Conservation (phyloP, 1,140 invertebrate species). For the Galendromus occidentalis region DNA sequence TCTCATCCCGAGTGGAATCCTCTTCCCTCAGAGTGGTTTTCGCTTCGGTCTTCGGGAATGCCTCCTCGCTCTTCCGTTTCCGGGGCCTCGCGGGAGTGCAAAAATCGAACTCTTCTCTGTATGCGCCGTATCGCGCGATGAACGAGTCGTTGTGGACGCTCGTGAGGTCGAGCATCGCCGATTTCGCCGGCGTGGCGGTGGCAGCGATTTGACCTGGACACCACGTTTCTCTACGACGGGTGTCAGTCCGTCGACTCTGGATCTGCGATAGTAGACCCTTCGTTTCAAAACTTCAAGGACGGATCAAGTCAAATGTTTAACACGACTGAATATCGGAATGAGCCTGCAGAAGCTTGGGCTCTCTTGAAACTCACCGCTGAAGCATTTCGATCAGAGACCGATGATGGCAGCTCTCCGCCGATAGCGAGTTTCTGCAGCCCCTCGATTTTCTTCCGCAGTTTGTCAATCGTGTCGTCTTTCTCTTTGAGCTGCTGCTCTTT, state of each 20-base stretch:
- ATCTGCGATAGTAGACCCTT: background rate
- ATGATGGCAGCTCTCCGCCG: background rate
- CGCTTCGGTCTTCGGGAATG: too few species aligned
- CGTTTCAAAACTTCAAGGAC: background rate
- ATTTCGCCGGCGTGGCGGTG: background rate
- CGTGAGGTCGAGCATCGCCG: background rate
- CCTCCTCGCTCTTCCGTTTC: background rate
- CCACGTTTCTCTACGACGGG: background rate
- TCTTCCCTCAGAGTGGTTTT: too few species aligned
- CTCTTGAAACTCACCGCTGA: background rate
- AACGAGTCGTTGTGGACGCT: background rate
- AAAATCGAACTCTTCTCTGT: background rate
- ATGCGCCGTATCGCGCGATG: background rate
- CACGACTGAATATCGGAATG: too few species aligned
- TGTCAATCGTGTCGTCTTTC: slow-evolving; percentile 13
- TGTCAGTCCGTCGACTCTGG: background rate
- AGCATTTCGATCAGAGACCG: background rate
- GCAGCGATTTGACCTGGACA: slow-evolving; percentile 4
- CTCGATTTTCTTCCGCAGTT: slow-evolving; percentile 19
- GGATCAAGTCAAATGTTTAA: too few species aligned
- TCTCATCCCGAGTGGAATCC: too few species aligned
- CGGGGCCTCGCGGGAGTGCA: background rate
- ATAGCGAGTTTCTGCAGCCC: slow-evolving; percentile 15
- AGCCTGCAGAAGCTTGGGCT: too few species aligned
- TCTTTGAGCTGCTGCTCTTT: slow-evolving; percentile 37